phyloP scores from a whole-genome alignment of 1,140 invertebrate genomes.

The Dendroctonus valens region DNA sequence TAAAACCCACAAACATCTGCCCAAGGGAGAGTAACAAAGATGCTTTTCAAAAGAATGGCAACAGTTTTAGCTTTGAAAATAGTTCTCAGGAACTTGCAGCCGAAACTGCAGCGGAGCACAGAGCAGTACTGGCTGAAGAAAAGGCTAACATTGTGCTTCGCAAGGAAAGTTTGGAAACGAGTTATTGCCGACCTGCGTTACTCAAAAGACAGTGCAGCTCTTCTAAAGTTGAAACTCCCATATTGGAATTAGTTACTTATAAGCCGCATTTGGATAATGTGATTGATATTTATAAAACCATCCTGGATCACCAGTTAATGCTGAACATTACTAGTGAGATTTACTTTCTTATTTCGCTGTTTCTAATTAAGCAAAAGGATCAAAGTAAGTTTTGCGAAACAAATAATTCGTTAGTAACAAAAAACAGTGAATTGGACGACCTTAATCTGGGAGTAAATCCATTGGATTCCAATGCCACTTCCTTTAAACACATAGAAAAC shows the following conservation, averaged over 20 bases:
- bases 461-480: constrained; percentile 13
- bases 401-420: not conserved
- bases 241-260: constrained; percentile 49
- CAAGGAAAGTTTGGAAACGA: constrained; percentile 11
- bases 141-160: constrained; percentile 36
- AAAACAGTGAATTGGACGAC: constrained; percentile 1
- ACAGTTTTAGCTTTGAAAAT: constrained; percentile 44
- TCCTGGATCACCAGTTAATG: constrained; percentile 54
- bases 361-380: constrained; percentile 43
- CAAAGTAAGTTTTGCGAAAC: constrained; percentile 4
- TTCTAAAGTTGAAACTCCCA: constrained; percentile 38
- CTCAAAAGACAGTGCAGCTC: constrained; percentile 23
- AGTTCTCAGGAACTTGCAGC: constrained; percentile 21
- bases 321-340: constrained; percentile 60
- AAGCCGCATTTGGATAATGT: constrained; percentile 50
- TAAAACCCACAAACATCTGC: constrained; percentile 46
- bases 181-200: constrained; percentile 3
- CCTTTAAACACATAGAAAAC: constrained; percentile 4
- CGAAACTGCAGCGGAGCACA: constrained; percentile 15
- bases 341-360: constrained; percentile 59
- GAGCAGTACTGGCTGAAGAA: constrained; percentile 37
- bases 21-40: constrained; percentile 19
- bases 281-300: constrained; percentile 51
- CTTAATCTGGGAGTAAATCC: constrained; percentile 27
- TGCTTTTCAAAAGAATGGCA: constrained; percentile 32